Evolutionary conservation across 2,113 vertebrate species (phyloP).

Genomic region (Paraplagusia blochii): DNA sequence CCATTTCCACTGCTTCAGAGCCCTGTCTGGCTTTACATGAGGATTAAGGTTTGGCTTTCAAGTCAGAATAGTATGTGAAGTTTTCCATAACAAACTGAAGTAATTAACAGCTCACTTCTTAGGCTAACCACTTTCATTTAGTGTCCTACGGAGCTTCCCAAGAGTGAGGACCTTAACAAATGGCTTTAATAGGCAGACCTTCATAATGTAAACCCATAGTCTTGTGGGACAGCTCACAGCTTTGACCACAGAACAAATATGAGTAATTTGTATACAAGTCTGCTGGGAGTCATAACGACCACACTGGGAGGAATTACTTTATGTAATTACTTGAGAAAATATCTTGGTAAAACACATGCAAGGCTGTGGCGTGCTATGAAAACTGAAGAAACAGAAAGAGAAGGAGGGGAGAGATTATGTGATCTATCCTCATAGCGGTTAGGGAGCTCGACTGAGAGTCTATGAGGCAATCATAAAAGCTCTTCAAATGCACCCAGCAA

Average conservation of each 20-base stretch:
- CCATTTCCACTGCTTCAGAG: conserved; percentile 53
- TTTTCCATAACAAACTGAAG: conserved; percentile 67
- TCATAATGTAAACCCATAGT: conserved; percentile 69
- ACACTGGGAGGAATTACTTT: conserved; percentile 72
- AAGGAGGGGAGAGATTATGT: conserved; percentile 42
- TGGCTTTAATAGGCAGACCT: conserved; percentile 76
- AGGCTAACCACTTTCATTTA: conserved; percentile 62
- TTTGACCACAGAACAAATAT: conserved; percentile 76
- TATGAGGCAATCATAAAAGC: conserved; percentile 68
- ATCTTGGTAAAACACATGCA: conserved; percentile 58
- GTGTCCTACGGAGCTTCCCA: conserved; percentile 58
- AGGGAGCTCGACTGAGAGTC: conserved; percentile 47
- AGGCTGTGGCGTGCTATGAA: conserved; percentile 49
- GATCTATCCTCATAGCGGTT: conserved; percentile 56
- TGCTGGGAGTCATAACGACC: conserved; percentile 70
- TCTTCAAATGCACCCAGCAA: conserved; percentile 60
- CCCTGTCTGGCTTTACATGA: conserved; percentile 54
- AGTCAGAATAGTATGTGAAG: conserved; percentile 50
- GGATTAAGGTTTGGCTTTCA: conserved; percentile 61
- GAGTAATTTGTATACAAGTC: conserved; percentile 76
- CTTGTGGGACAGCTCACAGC: conserved; percentile 64
- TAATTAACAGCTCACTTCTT: conserved; percentile 70
- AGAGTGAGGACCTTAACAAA: conserved; percentile 75
- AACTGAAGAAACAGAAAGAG: conserved; percentile 31
- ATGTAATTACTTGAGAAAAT: conserved; percentile 74